Conservation (phyloP, 1,140 invertebrate genomes). For the Drosophila nasuta region DNA sequence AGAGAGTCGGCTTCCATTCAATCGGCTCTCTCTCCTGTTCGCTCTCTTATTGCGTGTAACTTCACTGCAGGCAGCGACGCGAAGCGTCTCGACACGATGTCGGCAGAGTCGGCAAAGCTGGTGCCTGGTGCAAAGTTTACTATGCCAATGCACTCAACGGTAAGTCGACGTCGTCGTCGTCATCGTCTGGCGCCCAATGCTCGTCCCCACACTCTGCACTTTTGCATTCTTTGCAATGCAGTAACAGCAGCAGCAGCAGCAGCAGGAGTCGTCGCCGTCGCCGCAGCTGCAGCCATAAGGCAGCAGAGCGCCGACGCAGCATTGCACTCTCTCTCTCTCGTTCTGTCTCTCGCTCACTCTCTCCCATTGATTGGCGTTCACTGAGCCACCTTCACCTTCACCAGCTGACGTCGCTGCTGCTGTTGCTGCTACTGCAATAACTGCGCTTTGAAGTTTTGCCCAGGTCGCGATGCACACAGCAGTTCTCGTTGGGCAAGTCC, state of each 20-base stretch:
- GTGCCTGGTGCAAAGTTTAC: slow-evolving; percentile 80
- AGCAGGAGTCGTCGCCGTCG: neutral
- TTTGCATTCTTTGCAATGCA: slow-evolving; percentile 26
- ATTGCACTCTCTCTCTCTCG: slow-evolving; percentile 42
- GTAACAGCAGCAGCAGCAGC: slow-evolving; percentile 34
- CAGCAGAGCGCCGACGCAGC: slow-evolving; percentile 35
- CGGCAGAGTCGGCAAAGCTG: slow-evolving; percentile 31
- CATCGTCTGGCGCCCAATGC: slow-evolving; percentile 66
- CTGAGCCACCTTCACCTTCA: slow-evolving; percentile 63
- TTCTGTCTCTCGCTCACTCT: slow-evolving; percentile 49
- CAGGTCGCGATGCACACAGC: slow-evolving; percentile 66
- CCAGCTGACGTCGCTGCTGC: slow-evolving; percentile 37
- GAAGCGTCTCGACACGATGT: neutral
- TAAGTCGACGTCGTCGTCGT: slow-evolving; percentile 37
- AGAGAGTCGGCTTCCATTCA: slow-evolving; percentile 17
- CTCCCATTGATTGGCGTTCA: slow-evolving; percentile 54
- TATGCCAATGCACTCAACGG: slow-evolving; percentile 77
- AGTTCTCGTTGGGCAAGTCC: slow-evolving; percentile 84
- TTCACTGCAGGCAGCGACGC: slow-evolving; percentile 35
- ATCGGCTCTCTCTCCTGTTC: slow-evolving; percentile 5
- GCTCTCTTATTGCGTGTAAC: slow-evolving; percentile 24
- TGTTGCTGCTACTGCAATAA: slow-evolving; percentile 17
- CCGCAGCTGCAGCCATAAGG: slow-evolving; percentile 12
- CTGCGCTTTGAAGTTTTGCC: slow-evolving; percentile 27
- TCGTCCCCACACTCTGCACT: slow-evolving; percentile 27